Evolutionary conservation across 2,888 invertebrate genomes (phyloP), one percentile per base, ranked within the genome.

Genomic region (Scrobipalpa atriplicella): DNA sequence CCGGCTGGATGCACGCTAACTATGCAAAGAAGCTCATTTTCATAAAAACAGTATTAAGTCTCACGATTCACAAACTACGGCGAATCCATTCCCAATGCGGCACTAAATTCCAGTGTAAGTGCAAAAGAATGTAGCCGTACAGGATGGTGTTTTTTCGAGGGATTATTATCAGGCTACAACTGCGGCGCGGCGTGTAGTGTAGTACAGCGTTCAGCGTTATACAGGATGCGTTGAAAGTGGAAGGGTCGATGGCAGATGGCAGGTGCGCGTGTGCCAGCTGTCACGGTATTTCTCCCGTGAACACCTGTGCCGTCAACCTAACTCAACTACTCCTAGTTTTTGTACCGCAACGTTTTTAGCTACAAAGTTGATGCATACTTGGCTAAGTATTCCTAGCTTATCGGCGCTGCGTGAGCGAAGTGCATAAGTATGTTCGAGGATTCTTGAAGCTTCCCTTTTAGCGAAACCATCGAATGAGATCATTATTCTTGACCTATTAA

Each of bases 211-310:
- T 8, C n/a, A 43, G 13, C 64, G 62, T 66, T 69, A 70, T 64
- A 71, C 70, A 71, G 70, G 71, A 70, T 70, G 71, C 68, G 52
- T 66, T 65, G 61, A 67, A 66, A 43, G 65, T 58, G 47, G 67
- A 66, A 62, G 69, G 68, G 70, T 68, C 71, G 70, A 64, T 67
- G 75, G 78, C 84, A 83, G 82, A 83, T 80, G 82, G 80, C 88
- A 88, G 87, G 86, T 87, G 87, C 69, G 66, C 81, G 79, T 77
- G 77, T 79, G 81, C 83, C 84, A 85, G 81, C 84, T 86, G 87
- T 79, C 83, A 74, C 67, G 66, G 67, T 72, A 74, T 76, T 77
- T 74, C 75, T 70, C 70, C 67, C 64, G 51, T 66, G 71, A 73
- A 73, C 72, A 70, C 71, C 75, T 77, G 72, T 73, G 67, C 67